Evolutionary conservation across 2,888 invertebrate genomes (phyloP), one percentile per base, ranked within the genome.

Genomic region (Parnassius smintheus): DNA sequence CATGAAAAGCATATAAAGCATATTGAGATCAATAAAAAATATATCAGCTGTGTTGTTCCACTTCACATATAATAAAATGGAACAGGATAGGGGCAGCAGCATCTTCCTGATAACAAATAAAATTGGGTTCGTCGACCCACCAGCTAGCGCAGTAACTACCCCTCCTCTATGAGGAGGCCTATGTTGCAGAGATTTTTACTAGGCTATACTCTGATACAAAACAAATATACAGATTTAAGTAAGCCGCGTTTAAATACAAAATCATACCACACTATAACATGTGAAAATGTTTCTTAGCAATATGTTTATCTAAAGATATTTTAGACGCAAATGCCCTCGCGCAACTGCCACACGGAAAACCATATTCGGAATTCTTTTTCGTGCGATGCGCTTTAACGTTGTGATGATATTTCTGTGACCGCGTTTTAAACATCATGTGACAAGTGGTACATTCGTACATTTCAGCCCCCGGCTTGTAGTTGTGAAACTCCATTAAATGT

Each of bases 281-380:
- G 68, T 88, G 90, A 61, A 91, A 91, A 80, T 93, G 93, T 66
- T 92, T 93, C 68, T 90, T 89, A 7, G 91, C 86, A 69, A 93
- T 87, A 72, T 93, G 93, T 63, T 92, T 92, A 65, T 93, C 93
- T 35, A 93, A 72, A 35, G 92, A 91, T 54, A 92, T 73, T 67
- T 93, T 93, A 0, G 91, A 86, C 22, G 89, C 91, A 67, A 93
- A 93, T 0, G 88, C 86, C 58, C 90, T 85, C 1, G 91, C 81
- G 70, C 93, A 93, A 66, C 86, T 86, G 0, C 82, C 85, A 59
- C 93, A 93, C 0, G 91, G 86, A 66, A 86, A 92, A 12, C 81
- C 91, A 71, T 81, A 92, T 64, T 85, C 93, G 1, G 80, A 81
- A 70, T 82, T 89, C 68, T 85, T 93, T 79, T 84, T 91, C 8